A percentile compares a stretch with the other conserved stretches of the same genome.
Evolutionary conservation across 2,888 invertebrate genomes (phyloP).

Genomic region (Blera fallax): DNA sequence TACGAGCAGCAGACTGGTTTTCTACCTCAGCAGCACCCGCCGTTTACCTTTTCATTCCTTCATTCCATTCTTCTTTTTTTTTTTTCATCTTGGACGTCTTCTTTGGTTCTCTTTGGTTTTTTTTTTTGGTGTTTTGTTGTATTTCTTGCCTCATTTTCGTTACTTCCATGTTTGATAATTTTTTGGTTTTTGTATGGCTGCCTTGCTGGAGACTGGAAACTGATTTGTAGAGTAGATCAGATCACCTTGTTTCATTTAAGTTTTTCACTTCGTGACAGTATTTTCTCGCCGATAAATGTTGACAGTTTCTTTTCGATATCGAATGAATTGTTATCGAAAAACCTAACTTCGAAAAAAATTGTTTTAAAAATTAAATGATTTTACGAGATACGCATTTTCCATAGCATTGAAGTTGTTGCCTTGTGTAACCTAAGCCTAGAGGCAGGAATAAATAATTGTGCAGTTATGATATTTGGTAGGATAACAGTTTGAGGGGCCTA

Average conservation of each 20-base stretch:
- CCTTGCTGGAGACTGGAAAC: not conserved
- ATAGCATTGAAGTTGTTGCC: too few relatives aligned
- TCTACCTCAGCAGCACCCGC: not conserved
- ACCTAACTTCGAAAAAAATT: not conserved
- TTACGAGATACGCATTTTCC: not conserved
- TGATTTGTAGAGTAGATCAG: not conserved
- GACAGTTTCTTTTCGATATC: not conserved
- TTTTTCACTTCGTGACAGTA: not conserved
- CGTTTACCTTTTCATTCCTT: not conserved
- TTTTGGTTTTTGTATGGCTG: not conserved
- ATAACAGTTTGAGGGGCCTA: too few relatives aligned
- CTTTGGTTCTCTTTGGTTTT: not conserved
- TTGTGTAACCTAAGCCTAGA: too few relatives aligned
- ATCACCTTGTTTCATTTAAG: not conserved
- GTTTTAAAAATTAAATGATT: not conserved
- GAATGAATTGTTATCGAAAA: not conserved
- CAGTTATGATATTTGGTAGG: too few relatives aligned
- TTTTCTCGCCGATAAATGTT: not conserved
- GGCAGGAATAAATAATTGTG: too few relatives aligned
- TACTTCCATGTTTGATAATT: not conserved
- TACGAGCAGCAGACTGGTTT: slow-evolving; percentile 2
- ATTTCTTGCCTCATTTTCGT: not conserved
- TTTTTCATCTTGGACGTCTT: not conserved
- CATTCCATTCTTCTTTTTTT: not conserved
- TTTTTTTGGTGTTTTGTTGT: not conserved